Conservation (phyloP, 1,140 invertebrate genomes). For the Sesamia nonagrioides region DNA sequence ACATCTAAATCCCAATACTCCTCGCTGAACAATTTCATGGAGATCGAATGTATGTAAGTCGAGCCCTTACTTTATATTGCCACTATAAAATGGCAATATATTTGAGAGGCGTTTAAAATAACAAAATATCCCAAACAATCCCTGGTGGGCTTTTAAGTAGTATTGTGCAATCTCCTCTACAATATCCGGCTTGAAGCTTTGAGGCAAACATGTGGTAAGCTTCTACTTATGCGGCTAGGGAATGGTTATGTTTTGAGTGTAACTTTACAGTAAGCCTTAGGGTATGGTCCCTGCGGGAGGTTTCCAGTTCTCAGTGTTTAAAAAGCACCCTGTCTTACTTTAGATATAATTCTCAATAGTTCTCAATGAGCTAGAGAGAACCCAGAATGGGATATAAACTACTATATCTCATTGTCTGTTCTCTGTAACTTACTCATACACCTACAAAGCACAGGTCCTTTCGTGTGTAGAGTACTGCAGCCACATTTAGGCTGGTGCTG, state of each 20-base stretch:
- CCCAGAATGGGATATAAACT: too few species aligned
- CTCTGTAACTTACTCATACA: too few species aligned
- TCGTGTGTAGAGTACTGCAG: too few species aligned
- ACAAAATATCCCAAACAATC: constrained; percentile 44
- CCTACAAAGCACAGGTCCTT: too few species aligned
- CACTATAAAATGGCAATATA: constrained; percentile 43
- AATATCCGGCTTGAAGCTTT: constrained; percentile 59
- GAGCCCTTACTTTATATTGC: constrained; percentile 30
- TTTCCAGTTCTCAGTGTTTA: background rate
- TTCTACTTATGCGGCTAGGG: background rate
- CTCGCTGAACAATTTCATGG: constrained; percentile 9
- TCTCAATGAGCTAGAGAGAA: too few species aligned
- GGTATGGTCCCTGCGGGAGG: too few species aligned
- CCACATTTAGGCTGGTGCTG: too few species aligned
- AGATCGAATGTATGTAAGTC: constrained; percentile 20
- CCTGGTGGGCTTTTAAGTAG: constrained; percentile 44
- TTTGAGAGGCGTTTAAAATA: constrained; percentile 45
- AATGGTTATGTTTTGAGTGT: background rate
- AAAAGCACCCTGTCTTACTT: too few species aligned
- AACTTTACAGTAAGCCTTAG: too few species aligned
- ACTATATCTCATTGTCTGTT: too few species aligned
- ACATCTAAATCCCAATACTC: constrained; percentile 24
- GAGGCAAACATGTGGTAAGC: constrained; percentile 22
- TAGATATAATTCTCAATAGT: too few species aligned
- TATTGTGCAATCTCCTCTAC: constrained; percentile 57